Percentiles rank a stretch among this genome's conserved stretches.
These are phyloP conservation scores for Uria aalge DNA, from an alignment of 2,113 vertebrate species.

Conservation along the genomic window DNA sequence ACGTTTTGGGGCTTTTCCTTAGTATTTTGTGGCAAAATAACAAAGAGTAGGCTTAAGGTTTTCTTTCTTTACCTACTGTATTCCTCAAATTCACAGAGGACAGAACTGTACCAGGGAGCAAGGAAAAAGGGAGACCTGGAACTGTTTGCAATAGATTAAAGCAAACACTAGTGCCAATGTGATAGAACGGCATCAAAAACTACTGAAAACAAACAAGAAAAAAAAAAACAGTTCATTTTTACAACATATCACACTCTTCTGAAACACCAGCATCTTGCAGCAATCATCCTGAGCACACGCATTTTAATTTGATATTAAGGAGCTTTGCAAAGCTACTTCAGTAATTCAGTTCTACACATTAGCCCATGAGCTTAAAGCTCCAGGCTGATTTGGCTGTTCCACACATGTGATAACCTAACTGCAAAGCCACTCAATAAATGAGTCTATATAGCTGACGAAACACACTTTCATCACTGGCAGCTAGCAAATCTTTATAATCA, in stretches of 20 bases:
- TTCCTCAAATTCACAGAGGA: not conserved
- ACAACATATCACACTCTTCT: not conserved
- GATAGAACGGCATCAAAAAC: not conserved
- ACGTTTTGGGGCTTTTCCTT: not conserved
- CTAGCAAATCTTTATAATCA: constrained; percentile 17
- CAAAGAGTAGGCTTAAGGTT: not conserved
- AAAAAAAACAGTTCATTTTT: not conserved
- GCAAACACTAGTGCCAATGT: not conserved
- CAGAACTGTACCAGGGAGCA: not conserved
- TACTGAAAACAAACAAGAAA: not conserved
- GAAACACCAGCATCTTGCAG: not conserved
- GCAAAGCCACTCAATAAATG: constrained; percentile 37
- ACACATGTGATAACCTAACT: not conserved
- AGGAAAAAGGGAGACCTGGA: not conserved
- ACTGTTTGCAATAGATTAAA: not conserved
- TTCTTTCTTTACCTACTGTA: not conserved
- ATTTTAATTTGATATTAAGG: not conserved
- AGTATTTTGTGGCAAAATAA: not conserved
- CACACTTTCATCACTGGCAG: not conserved
- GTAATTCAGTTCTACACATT: not conserved
- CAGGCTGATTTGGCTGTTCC: not conserved
- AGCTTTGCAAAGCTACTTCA: not conserved
- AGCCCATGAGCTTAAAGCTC: not conserved
- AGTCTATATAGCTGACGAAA: constrained; percentile 12
- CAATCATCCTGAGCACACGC: not conserved